Base-by-base conservation (phyloP, 1,140 invertebrate species). In the Conopomorpha cramerella region DNA sequence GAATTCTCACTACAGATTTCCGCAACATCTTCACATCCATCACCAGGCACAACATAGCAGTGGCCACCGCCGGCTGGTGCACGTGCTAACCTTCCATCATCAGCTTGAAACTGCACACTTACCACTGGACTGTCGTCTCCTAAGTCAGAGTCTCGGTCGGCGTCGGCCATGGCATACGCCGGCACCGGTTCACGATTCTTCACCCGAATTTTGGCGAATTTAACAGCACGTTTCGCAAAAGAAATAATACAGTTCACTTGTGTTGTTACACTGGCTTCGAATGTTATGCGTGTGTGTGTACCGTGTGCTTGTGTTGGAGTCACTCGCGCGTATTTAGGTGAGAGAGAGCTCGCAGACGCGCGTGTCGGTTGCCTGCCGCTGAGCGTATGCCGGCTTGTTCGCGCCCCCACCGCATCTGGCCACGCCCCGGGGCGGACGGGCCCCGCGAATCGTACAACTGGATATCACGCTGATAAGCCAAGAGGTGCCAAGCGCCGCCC, bases 181-280 rank as follows among this genome's bases (percentile, higher is more conserved):
- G 88, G 88, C 67, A 90, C 84, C 59, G 90, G 90, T 63, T 91
- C 89, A 83, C 86, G 84, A 71, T 92, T 91, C 87, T 92, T 93
- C 66, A 91, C 88, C 82, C 90, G 86, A 92, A 92, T 93, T 86
- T 92, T 93, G 88, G 73, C 80, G 79, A 81, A 56, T 82, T 82
- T 57, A 29, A n/a, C 27, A 31, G 15, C 34, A 36, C 51, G 59
- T 49, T 54, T 39, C 36, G 41, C 44, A 39, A 49, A 32, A 36
- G 62, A 60, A 36, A 62, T 39, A 54, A 47, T 52, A 50, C 46
- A 33, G 48, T 23, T n/a, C 19, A 23, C 19, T 23, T 10, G 10
- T 40, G n/a, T 16, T 36, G 42, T 47, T 26, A 53, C 63, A 57
- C 56, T 50, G 45, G 60, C 36, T 51, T 10, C 10, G 8, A 18